Evolutionary conservation across 2,113 vertebrate genomes (phyloP).

Genomic region (Mungos mungo): DNA sequence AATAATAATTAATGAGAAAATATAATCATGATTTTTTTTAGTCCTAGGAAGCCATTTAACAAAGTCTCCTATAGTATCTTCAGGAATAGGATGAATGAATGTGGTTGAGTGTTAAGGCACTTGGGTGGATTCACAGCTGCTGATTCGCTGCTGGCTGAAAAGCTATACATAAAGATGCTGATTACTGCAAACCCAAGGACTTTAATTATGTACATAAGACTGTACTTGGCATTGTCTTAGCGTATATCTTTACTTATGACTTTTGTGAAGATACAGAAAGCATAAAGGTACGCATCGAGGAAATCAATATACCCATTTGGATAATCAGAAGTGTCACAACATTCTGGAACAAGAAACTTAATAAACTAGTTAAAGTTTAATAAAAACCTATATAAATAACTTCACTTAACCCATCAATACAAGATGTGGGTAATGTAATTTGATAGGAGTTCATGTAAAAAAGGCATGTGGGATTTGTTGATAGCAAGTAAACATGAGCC

Average conservation of each 20-base stretch:
- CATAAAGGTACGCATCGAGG: background rate
- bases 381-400: background rate
- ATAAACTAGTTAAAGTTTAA: background rate
- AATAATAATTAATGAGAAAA: background rate
- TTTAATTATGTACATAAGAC: background rate
- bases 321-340: background rate
- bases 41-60: background rate
- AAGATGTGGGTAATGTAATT: constrained; percentile 15
- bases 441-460: background rate
- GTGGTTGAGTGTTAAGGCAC: background rate
- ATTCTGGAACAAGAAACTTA: constrained; percentile 14
- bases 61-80: background rate
- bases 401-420: background rate
- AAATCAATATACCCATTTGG: background rate
- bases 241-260: background rate
- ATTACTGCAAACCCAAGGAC: background rate
- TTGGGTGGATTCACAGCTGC: background rate
- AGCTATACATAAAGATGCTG: background rate
- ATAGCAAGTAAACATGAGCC: constrained; percentile 13
- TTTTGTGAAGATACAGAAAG: background rate
- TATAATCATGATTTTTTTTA: background rate
- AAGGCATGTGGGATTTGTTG: background rate
- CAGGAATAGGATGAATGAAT: background rate
- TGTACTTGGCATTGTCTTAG: background rate
- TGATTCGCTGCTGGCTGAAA: background rate